Base-by-base conservation (phyloP, 2,888 invertebrate species). In the Drosophila niveifrons region DNA sequence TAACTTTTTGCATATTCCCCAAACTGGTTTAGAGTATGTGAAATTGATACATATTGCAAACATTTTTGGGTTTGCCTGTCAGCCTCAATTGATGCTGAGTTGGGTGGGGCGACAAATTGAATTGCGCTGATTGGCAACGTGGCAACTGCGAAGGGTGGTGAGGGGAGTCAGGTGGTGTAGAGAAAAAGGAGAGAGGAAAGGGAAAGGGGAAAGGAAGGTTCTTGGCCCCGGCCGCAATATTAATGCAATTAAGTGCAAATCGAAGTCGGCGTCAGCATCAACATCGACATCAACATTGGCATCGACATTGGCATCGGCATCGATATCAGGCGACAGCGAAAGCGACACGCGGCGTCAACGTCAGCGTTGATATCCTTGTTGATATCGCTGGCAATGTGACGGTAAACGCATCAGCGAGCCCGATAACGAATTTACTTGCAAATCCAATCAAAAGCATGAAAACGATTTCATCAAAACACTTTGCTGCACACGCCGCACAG, bases 241-340 rank as follows among this genome's bases (percentile, higher is more conserved):
- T 89, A 89, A 89, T 90, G 84, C 87, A 85, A 85, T 85, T 85
- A 85, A 85, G 70, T 85, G 85, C 72, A 84, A 87, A 83, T 83
- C 76, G 80, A 71, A 85, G 77, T 71, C 56, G 53, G 46, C 52
- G 63, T 52, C 52, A 41, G 36, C n/a, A 23, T 36, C 44, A 36
- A 65, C 41, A 44, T 50, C 41, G 47, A 31, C 13, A 36, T n/a
- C 44, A 18, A 13, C 41, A 62, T 34, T 56, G 34, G 8, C 51
- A 44, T 51, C 41, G 47, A 34, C 11, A 36, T n/a, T 39, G 29
- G n/a, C 39, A 63, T 31, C 59, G 34, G 9, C 52, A 46, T 48
- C 8, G 23, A 23, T 23, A 23, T 23, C 23, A 6, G 6, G 23
- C 6, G 23, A n/a, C n/a, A n/a, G n/a, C 23, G 23, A 23, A 23